A percentile compares a stretch with the other conserved stretches of the same genome.
phyloP scores from a whole-genome alignment of 2,797 vertebrate genomes.

The Poecilia velifera region DNA sequence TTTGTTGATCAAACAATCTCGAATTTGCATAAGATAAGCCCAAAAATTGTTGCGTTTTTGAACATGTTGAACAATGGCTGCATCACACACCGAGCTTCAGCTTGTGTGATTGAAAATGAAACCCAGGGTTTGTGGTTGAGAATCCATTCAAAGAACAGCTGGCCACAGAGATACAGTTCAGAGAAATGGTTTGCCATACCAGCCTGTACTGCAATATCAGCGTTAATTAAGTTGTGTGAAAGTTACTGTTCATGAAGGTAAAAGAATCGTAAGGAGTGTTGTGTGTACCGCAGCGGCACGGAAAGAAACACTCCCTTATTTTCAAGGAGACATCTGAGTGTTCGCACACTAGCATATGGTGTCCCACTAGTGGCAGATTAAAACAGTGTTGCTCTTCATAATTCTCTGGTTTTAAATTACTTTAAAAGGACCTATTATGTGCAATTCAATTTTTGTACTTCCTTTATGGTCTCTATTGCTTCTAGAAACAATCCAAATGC shows the following conservation, averaged over 20 bases:
- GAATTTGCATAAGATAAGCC: not conserved
- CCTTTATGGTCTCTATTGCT: no score
- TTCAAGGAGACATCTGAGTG: constrained; percentile 42
- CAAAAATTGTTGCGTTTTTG: not conserved
- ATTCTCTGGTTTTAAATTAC: constrained; percentile 46
- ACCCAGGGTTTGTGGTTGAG: constrained; percentile 31
- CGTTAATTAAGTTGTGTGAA: constrained; percentile 22
- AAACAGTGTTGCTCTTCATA: constrained; percentile 58
- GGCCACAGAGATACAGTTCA: constrained; percentile 24
- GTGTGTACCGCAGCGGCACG: constrained; percentile 38
- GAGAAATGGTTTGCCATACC: constrained; percentile 18
- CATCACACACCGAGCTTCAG: constrained; percentile 14
- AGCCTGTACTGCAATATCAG: constrained; percentile 2
- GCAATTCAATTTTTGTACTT: no score
- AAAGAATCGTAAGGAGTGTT: constrained; percentile 24
- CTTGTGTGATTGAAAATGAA: constrained; percentile 32
- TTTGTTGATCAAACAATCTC: constrained; percentile 2
- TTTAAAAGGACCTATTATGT: no score
- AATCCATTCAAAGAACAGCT: constrained; percentile 31
- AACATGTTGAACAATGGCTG: not conserved
- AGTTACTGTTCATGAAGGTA: constrained; percentile 38
- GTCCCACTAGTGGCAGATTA: constrained; percentile 56
- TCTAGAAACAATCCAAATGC: no score
- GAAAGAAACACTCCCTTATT: constrained; percentile 39
- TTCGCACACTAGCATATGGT: constrained; percentile 60